Conservation (phyloP, 2,797 vertebrate species). For the Sebastes dallii region DNA sequence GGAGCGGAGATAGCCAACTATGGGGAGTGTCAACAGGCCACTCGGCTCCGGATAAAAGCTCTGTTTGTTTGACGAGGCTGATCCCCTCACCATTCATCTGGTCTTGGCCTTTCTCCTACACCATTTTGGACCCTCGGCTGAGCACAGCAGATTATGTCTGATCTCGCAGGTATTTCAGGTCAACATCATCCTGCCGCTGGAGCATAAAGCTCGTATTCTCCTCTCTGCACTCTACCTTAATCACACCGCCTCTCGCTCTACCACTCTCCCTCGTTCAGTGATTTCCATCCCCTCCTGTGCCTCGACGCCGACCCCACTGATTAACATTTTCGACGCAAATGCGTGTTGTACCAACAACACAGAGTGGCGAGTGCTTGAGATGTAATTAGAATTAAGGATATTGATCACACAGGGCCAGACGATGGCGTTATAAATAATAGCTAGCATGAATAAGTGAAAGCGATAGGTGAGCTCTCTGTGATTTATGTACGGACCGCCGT, state of each 20-base stretch:
- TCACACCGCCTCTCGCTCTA: slow-evolving; percentile 38
- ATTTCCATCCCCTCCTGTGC: slow-evolving; percentile 48
- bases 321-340: slow-evolving; percentile 83
- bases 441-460: slow-evolving; percentile 85
- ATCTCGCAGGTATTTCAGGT: slow-evolving; percentile 68
- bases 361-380: slow-evolving; percentile 78
- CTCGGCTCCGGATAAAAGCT: slow-evolving; percentile 63
- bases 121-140: slow-evolving; percentile 50
- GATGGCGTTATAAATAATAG: slow-evolving; percentile 83
- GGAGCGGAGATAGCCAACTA: slow-evolving; percentile 60
- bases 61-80: slow-evolving; percentile 73
- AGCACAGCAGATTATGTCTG: slow-evolving; percentile 65
- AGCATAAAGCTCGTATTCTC: slow-evolving; percentile 50
- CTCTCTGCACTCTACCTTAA: slow-evolving; percentile 44
- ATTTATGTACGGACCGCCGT: slow-evolving; percentile 80
- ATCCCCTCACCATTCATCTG: slow-evolving; percentile 65
- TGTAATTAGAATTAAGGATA: slow-evolving; percentile 88
- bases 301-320: slow-evolving; percentile 63
- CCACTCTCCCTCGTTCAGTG: slow-evolving; percentile 35
- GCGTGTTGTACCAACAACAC: slow-evolving; percentile 78
- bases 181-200: slow-evolving; percentile 51
- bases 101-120: slow-evolving; percentile 59
- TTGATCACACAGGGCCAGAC: slow-evolving; percentile 80
- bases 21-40: slow-evolving; percentile 65
- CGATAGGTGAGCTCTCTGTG: slow-evolving; percentile 83